These are phyloP conservation scores for Melinaea marsaeus DNA, from an alignment of 2,888 invertebrate genomes.

Conservation along the genomic window DNA sequence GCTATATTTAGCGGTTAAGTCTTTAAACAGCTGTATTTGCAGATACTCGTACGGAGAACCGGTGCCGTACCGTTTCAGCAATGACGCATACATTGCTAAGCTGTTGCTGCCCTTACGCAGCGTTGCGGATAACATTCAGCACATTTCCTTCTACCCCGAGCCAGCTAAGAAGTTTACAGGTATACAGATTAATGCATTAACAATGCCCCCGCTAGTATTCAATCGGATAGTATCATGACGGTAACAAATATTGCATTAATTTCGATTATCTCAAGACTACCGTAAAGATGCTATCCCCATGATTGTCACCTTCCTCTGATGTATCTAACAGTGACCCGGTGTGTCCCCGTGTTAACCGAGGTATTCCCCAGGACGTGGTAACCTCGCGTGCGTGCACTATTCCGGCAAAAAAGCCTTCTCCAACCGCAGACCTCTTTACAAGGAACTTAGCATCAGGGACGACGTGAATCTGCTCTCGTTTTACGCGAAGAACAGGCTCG, in stretches of 20 bases:
- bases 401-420: constrained; percentile 88
- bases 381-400: constrained; percentile 90
- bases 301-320: constrained; percentile 4
- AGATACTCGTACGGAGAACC: constrained; percentile 77
- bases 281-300: too few relatives aligned
- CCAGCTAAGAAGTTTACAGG: constrained; percentile 84
- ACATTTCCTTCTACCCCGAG: constrained; percentile 82
- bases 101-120: constrained; percentile 81
- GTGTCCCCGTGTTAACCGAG: constrained; percentile 66
- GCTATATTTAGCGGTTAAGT: too few relatives aligned
- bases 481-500: constrained; percentile 89
- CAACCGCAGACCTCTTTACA: constrained; percentile 84
- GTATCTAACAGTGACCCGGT: constrained; percentile 57
- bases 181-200: constrained; percentile 47
- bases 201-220: background rate
- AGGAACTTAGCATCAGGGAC: constrained; percentile 87
- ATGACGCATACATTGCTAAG: constrained; percentile 85
- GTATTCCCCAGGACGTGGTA: constrained; percentile 84
- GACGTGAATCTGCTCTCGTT: constrained; percentile 92
- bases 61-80: constrained; percentile 79
- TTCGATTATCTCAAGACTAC: background rate
- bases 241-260: background rate
- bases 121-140: constrained; percentile 79
- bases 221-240: background rate
- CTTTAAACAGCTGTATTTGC: constrained; percentile 20